Conservation (phyloP, 2,888 invertebrate genomes). For the Ochropleura leucogaster region DNA sequence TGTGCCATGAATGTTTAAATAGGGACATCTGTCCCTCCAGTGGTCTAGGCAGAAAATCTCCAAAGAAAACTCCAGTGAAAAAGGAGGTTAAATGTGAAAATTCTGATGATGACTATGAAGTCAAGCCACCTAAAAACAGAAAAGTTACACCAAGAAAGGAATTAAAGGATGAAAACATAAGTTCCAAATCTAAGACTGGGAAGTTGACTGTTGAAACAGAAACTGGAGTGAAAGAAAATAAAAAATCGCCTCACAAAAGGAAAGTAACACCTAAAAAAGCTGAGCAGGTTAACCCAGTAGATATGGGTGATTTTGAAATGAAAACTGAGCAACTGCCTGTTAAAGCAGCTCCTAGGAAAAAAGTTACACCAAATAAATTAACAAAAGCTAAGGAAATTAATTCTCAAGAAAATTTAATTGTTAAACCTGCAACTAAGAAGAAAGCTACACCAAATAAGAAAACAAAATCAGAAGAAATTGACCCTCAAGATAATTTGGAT, state of each 20-base stretch:
- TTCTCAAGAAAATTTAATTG: constrained; percentile 47
- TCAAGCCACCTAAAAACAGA: constrained; percentile 62
- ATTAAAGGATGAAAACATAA: constrained; percentile 49
- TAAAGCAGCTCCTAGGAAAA: constrained; percentile 41
- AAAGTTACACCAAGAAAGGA: constrained; percentile 69
- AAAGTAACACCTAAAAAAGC: constrained; percentile 59
- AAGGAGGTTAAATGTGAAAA: constrained; percentile 63
- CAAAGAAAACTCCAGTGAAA: constrained; percentile 79
- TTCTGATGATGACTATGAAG: constrained; percentile 56
- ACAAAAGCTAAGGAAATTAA: constrained; percentile 15
- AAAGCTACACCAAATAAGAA: constrained; percentile 40
- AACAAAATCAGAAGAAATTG: constrained; percentile 10
- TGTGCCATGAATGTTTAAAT: constrained; percentile 96
- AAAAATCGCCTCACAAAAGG: constrained; percentile 57
- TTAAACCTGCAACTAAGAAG: constrained; percentile 41
- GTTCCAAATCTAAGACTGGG: constrained; percentile 39
- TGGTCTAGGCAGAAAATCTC: constrained; percentile 81
- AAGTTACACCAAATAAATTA: constrained; percentile 54
- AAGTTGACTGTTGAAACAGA: constrained; percentile 34
- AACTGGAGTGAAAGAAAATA: constrained; percentile 27
- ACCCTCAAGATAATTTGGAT: constrained; percentile 45
- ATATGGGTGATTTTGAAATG: constrained; percentile 59
- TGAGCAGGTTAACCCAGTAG: constrained; percentile 14
- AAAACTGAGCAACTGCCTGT: constrained; percentile 38
- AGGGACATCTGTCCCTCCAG: constrained; percentile 94